A percentile compares a stretch with the other conserved stretches of the same genome.
phyloP scores from a whole-genome alignment of 2,888 invertebrate genomes.

The Synergus japonicus region DNA sequence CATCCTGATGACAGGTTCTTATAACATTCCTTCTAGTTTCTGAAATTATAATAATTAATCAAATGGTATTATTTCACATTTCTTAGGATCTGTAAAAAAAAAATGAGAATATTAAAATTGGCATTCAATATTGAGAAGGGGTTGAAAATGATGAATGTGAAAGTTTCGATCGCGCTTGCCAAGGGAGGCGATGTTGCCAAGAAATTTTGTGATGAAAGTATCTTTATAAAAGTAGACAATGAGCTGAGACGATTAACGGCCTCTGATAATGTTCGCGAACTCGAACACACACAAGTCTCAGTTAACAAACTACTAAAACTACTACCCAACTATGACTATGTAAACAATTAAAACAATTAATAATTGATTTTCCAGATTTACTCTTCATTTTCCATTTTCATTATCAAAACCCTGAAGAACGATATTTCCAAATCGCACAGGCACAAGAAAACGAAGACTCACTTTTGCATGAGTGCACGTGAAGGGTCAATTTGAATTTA shows the following conservation, averaged over 20 bases:
- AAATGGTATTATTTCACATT: too few species aligned
- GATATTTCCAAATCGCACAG: neutral
- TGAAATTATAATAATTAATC: neutral
- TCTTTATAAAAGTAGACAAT: slow-evolving; percentile 9
- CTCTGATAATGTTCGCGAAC: neutral
- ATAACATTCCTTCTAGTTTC: neutral
- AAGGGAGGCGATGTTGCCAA: neutral
- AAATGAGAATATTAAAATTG: too few species aligned
- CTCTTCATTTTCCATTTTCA: neutral
- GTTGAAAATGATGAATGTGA: neutral
- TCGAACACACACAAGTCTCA: neutral
- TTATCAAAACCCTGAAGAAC: neutral
- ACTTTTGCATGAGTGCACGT: slow-evolving; percentile 15
- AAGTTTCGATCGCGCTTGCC: neutral
- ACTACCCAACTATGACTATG: neutral
- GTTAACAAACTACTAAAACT: neutral
- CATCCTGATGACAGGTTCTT: neutral
- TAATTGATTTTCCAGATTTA: neutral
- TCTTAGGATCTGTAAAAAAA: too few species aligned
- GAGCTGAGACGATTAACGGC: neutral
- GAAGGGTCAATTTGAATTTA: slow-evolving; percentile 23
- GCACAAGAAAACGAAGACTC: neutral
- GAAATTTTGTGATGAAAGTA: neutral
- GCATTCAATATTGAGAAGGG: neutral
- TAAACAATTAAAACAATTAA: neutral